A percentile compares a stretch with the other conserved stretches of the same genome.
Evolutionary conservation across 2,113 vertebrate genomes (phyloP).

Genomic region (Thamnophis sirtalis): DNA sequence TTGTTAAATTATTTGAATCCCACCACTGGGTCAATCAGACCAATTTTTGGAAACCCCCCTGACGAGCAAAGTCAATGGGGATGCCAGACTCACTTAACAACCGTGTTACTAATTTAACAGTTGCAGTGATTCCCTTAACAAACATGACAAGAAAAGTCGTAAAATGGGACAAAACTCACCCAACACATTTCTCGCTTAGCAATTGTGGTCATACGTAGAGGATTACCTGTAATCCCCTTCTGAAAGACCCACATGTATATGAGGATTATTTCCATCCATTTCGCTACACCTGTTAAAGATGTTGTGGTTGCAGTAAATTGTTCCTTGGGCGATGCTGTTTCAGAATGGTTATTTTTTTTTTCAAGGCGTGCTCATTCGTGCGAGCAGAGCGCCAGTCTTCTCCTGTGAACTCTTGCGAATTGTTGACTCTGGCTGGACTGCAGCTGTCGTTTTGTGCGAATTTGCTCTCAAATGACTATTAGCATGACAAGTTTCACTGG

Average conservation of each 20-base stretch:
- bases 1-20: too few species aligned
- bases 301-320: background rate
- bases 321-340: background rate
- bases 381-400: fast-evolving
- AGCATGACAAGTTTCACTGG: conserved; percentile 61
- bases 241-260: conserved; percentile 2
- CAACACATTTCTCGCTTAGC: too few species aligned
- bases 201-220: fast-evolving
- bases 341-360: background rate
- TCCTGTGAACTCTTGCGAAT: conserved; percentile 4
- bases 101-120: too few species aligned
- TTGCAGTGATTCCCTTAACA: too few species aligned
- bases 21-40: too few species aligned
- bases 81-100: too few species aligned
- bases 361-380: background rate
- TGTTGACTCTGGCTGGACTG: conserved; percentile 44
- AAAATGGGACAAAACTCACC: too few species aligned
- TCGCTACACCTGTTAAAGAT: background rate
- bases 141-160: too few species aligned
- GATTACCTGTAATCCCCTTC: background rate
- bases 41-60: too few species aligned
- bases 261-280: background rate
- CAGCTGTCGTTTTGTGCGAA: conserved; percentile 42
- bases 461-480: conserved; percentile 41
- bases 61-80: too few species aligned